Evolutionary conservation across 2,888 invertebrate species (phyloP), one percentile per base, ranked within the genome.

Genomic region (Polymixis flavicincta): DNA sequence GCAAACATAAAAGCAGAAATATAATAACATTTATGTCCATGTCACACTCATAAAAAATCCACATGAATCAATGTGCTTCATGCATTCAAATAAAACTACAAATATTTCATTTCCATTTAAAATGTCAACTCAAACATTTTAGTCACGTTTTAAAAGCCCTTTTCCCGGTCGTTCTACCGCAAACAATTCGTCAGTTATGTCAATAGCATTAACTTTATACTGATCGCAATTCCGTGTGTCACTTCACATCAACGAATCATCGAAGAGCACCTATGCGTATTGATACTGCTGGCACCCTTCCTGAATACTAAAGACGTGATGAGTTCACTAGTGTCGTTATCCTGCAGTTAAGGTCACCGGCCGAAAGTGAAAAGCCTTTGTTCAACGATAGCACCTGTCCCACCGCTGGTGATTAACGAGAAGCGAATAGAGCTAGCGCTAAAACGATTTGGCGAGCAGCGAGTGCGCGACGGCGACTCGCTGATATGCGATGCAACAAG

Each of bases 331-430:
- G 87, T 89, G 91, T 92, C 92, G 84, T 90, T 92, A 92, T 92
- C 91, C 93, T 92, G 77, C 84, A 76, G 80, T 88, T 89, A 89
- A 93, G 93, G 93, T 93, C 92, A 90, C 87, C 91, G 91, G 81
- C 92, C 93, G 92, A 94, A 93, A 94, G 94, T 90, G 90, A 94
- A 94, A 92, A 82, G 54, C 71, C 89, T 89, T 90, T 87, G 83
- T 86, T 72, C 76, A 63, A 42, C 45, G 57, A 69, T 42, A 52
- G 6, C 32, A 28, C 22, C 8, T 22, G 64, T 28, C 48, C 45
- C 8, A 64, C 14, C 5, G 28, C 19, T 25, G 25, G 64, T 25
- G 63, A 45, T 19, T 25, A 11, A 19, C 19, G 19, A 60, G 3
- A 45, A 45, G 45, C 45, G 45, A 25, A 13, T 25, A 48, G 19